Conservation (phyloP, 2,888 invertebrate genomes). For the Acleris laterana region DNA sequence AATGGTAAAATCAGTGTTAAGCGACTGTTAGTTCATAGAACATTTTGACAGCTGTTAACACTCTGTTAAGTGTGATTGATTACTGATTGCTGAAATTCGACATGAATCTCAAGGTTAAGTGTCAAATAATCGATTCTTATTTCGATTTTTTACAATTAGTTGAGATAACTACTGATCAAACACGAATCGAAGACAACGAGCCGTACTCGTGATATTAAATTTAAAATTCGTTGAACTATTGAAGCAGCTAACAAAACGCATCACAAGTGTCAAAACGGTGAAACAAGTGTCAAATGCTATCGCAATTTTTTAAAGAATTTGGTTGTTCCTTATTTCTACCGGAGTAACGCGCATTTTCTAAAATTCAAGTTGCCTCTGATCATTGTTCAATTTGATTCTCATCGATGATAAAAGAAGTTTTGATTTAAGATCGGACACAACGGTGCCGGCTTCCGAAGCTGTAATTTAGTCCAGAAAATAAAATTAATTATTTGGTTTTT, state of each 20-base stretch:
- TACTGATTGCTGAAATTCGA: no score
- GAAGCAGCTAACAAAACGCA: slow-evolving; percentile 19
- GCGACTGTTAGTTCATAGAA: no score
- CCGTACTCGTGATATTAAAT: no score
- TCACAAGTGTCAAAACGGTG: slow-evolving; percentile 11
- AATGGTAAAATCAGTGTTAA: no score
- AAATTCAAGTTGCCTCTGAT: background rate
- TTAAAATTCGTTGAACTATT: no score
- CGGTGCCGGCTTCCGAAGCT: slow-evolving; percentile 18
- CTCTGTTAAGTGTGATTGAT: no score
- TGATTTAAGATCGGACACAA: slow-evolving; percentile 26
- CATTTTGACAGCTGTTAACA: no score
- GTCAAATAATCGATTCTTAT: no score
- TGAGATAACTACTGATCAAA: no score
- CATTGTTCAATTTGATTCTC: slow-evolving; percentile 26
- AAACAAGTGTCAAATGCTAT: slow-evolving; percentile 27
- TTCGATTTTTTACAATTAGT: no score
- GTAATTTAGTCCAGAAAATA: background rate
- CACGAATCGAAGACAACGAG: no score
- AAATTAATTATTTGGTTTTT: slow-evolving; percentile 3
- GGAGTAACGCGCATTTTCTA: background rate
- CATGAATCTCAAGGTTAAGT: no score
- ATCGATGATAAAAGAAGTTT: slow-evolving; percentile 32
- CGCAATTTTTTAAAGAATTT: slow-evolving; percentile 5
- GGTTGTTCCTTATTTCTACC: background rate